Base-by-base conservation (phyloP, 2,888 invertebrate species). In the Pristionchus exspectatus region DNA sequence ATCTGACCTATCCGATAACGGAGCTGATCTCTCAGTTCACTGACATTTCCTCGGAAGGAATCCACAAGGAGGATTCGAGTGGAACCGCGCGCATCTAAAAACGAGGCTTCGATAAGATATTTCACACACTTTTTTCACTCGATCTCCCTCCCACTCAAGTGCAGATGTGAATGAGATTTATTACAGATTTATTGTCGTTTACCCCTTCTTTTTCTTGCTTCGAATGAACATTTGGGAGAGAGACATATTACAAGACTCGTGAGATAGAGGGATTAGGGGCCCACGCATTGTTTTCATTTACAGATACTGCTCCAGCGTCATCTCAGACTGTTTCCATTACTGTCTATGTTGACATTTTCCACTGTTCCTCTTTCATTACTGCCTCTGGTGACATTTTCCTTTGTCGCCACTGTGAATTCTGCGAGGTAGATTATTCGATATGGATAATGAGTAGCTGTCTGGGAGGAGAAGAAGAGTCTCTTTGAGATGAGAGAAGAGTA, bases 391-490 rank as follows among this genome's bases (percentile, higher is more conserved):
- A 50, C 44, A 21, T 66, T n/a, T 66, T 21, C 10, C n/a, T n/a
- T 30, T 72, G 69, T 72, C 33, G 69, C 33, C 30, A 72, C 16
- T 30, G 69, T 72, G 2, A 21, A 72, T 33, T 16, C 2, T 72
- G 27, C 69, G 30, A 72, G 30, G 33, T 12, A 72, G 69, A 5
- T 30, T 2, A 30, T 30, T 30, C 33, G 69, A 72, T 12, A 33
- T 27, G 33, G 66, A 66, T 72, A 72, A 72, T 72, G 69, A 72
- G 69, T 33, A 33, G 63, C 24, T n/a, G 33, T 72, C 27, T 72
- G 69, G 69, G 27, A 27, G 27, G 27, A 27, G 24, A n/a, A 12
- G 33, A 14, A 72, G 69, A 30, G 33, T 72, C 69, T 63, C 63
- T 63, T 63, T 24, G 7, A 63, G 63, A 63, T n/a, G 3, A n/a